Conservation (phyloP, 1,140 invertebrate genomes). For the Drosophila pruinosa region DNA sequence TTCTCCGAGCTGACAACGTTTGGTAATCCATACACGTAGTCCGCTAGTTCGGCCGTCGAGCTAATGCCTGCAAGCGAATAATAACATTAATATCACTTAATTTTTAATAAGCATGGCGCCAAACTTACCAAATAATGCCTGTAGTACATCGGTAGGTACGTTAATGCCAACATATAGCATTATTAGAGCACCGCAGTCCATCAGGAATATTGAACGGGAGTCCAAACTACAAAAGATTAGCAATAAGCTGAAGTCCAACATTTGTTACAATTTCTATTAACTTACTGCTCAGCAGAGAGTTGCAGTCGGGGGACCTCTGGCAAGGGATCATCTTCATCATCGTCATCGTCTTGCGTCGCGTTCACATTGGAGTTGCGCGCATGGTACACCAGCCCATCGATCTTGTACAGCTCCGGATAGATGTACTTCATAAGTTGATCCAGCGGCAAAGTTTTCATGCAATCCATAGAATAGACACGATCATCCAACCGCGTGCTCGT, state of each 20-base stretch:
- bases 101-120: background rate
- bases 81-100: background rate
- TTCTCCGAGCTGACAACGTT: constrained; percentile 90
- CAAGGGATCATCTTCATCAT: constrained; percentile 84
- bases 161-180: constrained; percentile 94
- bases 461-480: constrained; percentile 95
- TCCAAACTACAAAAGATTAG: constrained; percentile 86
- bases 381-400: constrained; percentile 88
- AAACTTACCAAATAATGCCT: constrained; percentile 87
- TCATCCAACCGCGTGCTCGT: constrained; percentile 95
- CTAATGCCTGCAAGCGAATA: constrained; percentile 83
- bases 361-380: constrained; percentile 84
- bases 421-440: constrained; percentile 91
- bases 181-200: constrained; percentile 94
- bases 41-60: constrained; percentile 84
- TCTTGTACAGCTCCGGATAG: constrained; percentile 96
- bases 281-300: constrained; percentile 87
- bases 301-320: constrained; percentile 87
- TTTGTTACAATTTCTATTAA: background rate
- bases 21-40: constrained; percentile 90
- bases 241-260: background rate
- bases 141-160: constrained; percentile 90
- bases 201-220: constrained; percentile 93
- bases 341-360: constrained; percentile 82
- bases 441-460: constrained; percentile 95